Conservation (phyloP, 2,888 invertebrate species). For the Latrodectus elegans region DNA sequence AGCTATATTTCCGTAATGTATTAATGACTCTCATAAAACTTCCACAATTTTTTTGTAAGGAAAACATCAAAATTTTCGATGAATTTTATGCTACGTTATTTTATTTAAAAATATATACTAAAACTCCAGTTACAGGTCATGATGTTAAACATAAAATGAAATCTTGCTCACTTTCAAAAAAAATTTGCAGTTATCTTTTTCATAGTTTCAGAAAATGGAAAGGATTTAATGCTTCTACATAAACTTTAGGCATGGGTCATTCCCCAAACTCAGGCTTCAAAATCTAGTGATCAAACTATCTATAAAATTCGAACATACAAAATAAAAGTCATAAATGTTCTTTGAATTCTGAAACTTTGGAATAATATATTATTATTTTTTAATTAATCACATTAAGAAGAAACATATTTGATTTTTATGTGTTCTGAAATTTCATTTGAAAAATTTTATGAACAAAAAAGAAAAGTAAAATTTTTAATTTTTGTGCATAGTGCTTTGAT, state of each 20-base stretch:
- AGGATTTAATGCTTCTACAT: constrained; percentile 30
- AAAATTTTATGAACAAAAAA: too few relatives aligned
- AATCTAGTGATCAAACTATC: neutral
- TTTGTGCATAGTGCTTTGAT: too few relatives aligned
- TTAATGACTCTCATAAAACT: too few relatives aligned
- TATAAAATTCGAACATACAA: neutral
- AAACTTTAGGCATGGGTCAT: neutral
- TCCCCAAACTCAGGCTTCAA: neutral
- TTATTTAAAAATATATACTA: constrained; percentile 30
- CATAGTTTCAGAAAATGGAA: constrained; percentile 26
- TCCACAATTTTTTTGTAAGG: neutral
- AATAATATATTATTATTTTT: too few relatives aligned
- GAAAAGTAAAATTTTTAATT: too few relatives aligned
- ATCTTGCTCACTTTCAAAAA: neutral
- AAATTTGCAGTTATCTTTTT: constrained; percentile 48
- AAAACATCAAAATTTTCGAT: constrained; percentile 21
- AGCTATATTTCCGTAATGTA: too few relatives aligned
- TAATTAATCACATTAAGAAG: too few relatives aligned
- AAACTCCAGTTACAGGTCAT: constrained; percentile 15
- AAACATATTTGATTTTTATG: too few relatives aligned
- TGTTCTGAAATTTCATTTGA: too few relatives aligned
- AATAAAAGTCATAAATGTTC: neutral
- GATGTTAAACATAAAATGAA: constrained; percentile 14
- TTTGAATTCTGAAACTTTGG: neutral
- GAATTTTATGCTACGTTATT: constrained; percentile 56